Conservation (phyloP, 2,113 vertebrate species). For the Ctenodactylus gundi region DNA sequence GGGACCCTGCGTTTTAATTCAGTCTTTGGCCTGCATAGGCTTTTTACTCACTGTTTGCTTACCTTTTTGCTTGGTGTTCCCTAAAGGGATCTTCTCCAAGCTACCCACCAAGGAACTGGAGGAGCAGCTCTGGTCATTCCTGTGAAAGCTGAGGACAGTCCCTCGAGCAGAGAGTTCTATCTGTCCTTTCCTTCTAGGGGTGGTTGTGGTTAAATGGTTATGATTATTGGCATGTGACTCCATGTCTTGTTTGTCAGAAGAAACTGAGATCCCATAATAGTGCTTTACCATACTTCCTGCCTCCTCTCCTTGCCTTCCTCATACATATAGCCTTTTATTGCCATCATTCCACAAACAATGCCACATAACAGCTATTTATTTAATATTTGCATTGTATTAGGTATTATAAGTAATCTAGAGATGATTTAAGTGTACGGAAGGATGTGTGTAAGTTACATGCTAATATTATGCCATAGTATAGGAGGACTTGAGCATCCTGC, state of each 20-base stretch:
- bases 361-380: not conserved
- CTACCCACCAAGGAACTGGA: not conserved
- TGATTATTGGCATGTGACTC: not conserved
- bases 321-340: not conserved
- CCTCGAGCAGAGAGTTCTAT: not conserved
- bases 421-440: not conserved
- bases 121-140: not conserved
- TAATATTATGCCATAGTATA: not conserved
- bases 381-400: not conserved
- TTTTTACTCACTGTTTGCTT: no score
- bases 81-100: not conserved
- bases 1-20: not conserved
- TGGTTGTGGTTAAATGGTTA: not conserved
- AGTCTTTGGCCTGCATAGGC: not conserved
- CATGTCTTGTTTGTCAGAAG: constrained; percentile 42
- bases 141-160: not conserved
- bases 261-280: not conserved
- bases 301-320: not conserved
- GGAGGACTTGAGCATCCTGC: not conserved
- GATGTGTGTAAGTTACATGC: not conserved
- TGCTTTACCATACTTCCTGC: constrained; percentile 13
- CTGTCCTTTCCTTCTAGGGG: not conserved
- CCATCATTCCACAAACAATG: not conserved
- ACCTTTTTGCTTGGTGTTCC: not conserved
- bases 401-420: not conserved